Conservation (phyloP, 2,888 invertebrate genomes). For the Phyllotreta cruciferae region DNA sequence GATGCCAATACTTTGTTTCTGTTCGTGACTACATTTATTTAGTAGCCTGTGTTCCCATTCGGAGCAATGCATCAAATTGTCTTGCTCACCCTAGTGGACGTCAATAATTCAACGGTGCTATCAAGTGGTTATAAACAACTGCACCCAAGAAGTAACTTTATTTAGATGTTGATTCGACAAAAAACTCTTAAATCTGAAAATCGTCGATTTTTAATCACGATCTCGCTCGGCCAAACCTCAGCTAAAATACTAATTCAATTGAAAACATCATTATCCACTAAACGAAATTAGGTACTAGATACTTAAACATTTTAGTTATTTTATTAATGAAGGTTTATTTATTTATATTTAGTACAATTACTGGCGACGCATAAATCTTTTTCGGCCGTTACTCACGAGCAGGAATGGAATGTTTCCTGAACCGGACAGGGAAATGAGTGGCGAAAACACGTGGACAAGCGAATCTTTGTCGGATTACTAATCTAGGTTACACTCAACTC, state of each 20-base stretch:
- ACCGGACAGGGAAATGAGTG: slow-evolving; percentile 47
- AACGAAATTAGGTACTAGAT: no score
- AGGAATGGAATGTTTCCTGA: slow-evolving; percentile 47
- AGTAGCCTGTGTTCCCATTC: slow-evolving; percentile 56
- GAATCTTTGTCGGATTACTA: slow-evolving; percentile 44
- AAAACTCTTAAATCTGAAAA: slow-evolving; percentile 13
- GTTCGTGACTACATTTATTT: slow-evolving; percentile 57
- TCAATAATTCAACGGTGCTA: slow-evolving; percentile 57
- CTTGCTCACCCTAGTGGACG: slow-evolving; percentile 56
- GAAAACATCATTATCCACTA: no score
- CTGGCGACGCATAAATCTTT: slow-evolving; percentile 28
- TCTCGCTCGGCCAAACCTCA: not conserved
- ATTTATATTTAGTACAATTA: slow-evolving; percentile 24
- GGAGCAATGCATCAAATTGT: slow-evolving; percentile 58
- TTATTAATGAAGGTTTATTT: slow-evolving; percentile 1
- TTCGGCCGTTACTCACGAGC: slow-evolving; percentile 33
- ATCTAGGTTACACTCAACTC: slow-evolving; percentile 43
- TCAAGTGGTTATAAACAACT: slow-evolving; percentile 37
- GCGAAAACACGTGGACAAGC: slow-evolving; percentile 41
- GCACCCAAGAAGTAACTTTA: slow-evolving; percentile 24
- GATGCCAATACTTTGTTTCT: slow-evolving; percentile 55
- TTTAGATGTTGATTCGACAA: not conserved
- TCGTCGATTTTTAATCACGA: slow-evolving; percentile 1
- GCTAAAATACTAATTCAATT: no score
- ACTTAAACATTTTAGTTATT: no score